Evolutionary conservation across 2,113 vertebrate genomes (phyloP).

Genomic region (Circaetus gallicus): DNA sequence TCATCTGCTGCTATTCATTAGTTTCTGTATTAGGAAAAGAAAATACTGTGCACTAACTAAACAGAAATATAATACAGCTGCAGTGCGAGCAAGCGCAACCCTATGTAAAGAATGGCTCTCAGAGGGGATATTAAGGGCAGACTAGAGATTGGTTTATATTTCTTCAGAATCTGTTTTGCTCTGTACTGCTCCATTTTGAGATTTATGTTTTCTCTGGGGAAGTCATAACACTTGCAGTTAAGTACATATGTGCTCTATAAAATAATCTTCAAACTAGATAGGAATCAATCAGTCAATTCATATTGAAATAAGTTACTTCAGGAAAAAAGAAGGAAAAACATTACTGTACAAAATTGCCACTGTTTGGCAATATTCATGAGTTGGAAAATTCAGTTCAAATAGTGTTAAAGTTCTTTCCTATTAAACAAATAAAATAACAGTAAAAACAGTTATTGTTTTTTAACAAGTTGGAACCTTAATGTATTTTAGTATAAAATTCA

Average conservation of each 20-base stretch:
- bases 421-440: neutral
- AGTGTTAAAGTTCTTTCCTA: neutral
- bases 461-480: neutral
- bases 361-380: neutral
- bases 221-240: conserved; percentile 34
- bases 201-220: conserved; percentile 41
- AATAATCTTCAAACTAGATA: conserved; percentile 21
- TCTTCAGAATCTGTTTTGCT: conserved; percentile 25
- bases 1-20: neutral
- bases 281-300: neutral
- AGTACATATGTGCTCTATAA: conserved; percentile 7
- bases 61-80: neutral
- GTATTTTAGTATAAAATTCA: neutral
- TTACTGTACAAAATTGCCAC: neutral
- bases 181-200: neutral
- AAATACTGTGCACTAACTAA: neutral
- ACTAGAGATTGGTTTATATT: conserved; percentile 40
- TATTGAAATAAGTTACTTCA: neutral
- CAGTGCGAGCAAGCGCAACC: neutral
- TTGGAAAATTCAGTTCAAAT: neutral
- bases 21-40: neutral
- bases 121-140: neutral
- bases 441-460: neutral
- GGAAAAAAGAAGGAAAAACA: neutral
- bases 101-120: conserved; percentile 26